Conservation (phyloP, 2,113 vertebrate genomes). For the Ptyas mucosa region DNA sequence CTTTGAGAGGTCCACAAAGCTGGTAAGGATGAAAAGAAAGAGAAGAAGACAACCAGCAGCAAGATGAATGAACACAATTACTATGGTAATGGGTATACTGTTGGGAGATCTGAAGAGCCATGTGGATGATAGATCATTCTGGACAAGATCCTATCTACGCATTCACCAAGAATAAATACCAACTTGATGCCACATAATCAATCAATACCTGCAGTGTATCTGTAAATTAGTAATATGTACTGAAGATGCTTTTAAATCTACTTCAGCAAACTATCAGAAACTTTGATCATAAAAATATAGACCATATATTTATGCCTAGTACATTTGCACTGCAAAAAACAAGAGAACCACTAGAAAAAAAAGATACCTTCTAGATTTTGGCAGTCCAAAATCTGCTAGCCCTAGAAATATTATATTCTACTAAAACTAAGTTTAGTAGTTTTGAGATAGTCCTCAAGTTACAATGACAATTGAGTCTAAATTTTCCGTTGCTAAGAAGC, state of each 20-base stretch:
- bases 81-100: not conserved
- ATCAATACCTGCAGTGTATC: not conserved
- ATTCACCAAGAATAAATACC: not conserved
- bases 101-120: not conserved
- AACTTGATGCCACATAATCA: not conserved
- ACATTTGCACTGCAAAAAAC: not conserved
- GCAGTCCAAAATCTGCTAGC: not conserved
- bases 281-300: not conserved
- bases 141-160: not conserved
- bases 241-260: not conserved
- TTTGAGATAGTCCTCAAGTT: not conserved
- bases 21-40: not conserved
- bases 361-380: not conserved
- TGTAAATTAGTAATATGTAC: not conserved
- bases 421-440: not conserved
- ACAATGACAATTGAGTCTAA: too few relatives aligned
- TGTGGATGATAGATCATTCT: not conserved
- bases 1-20: not conserved
- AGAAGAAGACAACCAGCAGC: not conserved
- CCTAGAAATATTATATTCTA: not conserved
- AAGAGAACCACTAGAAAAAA: not conserved
- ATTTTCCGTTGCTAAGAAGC: not conserved
- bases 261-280: not conserved
- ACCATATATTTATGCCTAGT: not conserved
- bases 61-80: not conserved